Conservation (phyloP, 2,797 vertebrate species). For the Cyclopterus lumpus region DNA sequence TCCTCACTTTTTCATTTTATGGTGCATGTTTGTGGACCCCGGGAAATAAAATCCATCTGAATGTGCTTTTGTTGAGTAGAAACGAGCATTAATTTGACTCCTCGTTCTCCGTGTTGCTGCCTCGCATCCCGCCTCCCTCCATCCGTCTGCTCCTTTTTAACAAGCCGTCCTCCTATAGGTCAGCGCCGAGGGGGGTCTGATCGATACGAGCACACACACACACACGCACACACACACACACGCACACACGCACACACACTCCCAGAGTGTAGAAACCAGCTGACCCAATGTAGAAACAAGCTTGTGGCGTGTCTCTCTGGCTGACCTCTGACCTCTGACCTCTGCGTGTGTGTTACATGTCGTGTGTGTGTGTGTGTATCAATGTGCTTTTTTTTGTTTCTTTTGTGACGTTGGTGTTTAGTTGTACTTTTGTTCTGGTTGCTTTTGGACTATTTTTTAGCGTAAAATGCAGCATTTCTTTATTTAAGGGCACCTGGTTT, state of each 20-base stretch:
- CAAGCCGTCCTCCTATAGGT: constrained; percentile 40
- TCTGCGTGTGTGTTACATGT: constrained; percentile 1
- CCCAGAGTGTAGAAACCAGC: constrained; percentile 24
- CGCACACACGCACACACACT: constrained; percentile 1
- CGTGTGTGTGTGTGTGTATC: neutral
- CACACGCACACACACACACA: neutral
- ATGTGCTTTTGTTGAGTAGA: neutral
- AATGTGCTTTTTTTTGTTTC: neutral
- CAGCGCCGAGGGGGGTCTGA: constrained; percentile 54
- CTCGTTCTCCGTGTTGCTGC: neutral
- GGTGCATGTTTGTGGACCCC: neutral
- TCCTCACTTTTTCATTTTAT: neutral
- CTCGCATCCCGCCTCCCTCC: constrained; percentile 12
- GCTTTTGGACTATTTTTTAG: neutral
- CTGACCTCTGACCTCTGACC: constrained; percentile 19
- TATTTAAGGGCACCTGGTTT: neutral
- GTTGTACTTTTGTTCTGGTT: neutral
- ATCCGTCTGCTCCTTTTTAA: constrained; percentile 44
- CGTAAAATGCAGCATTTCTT: neutral
- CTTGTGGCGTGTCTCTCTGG: constrained; percentile 17
- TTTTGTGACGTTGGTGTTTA: neutral
- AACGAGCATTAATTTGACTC: neutral
- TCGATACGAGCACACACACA: constrained; percentile 34
- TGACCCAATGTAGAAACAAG: constrained; percentile 41
- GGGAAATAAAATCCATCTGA: neutral